Base-by-base conservation (phyloP, 2,888 invertebrate genomes). In the Camptogramma bilineatum region DNA sequence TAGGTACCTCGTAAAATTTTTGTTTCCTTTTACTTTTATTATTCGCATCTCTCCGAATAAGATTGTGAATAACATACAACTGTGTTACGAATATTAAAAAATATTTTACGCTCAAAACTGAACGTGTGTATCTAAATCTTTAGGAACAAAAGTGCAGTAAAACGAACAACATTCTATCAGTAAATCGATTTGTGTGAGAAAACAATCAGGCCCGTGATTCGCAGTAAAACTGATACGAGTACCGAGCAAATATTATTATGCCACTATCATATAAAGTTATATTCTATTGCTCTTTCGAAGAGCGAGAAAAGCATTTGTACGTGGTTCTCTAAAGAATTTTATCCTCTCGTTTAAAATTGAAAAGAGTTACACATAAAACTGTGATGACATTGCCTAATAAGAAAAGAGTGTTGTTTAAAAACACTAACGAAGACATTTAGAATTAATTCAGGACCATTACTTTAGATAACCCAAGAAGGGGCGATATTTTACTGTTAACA, bases 141-240 rank as follows among this genome's bases (percentile, higher is more conserved):
- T 51, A 57, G 52, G 9, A 17, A 47, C 39, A 51, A 8, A 50
- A 21, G 24, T 47, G 46, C 39, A 70, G 69, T 68, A 69, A 70
- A 65, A 73, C 70, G 69, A 72, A 75, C 76, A 73, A 48, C 50
- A 52, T 76, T 75, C 75, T 79, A 83, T 80, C 79, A 80, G 82
- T 84, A 85, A 82, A 85, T 81, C 79, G 81, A 89, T 86, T 81
- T 77, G 78, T 84, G 82, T 84, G 83, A 83, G 82, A 88, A 82
- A 86, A 86, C 84, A 86, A 85, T 85, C 78, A 81, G 75, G 76
- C 76, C 73, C 64, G 59, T 64, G 70, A 66, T 66, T 66, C 59
- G 69, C 70, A 71, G 74, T 73, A 74, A 72, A 72, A 75, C 73
- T 75, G 77, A 66, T 54, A 62, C 62, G 51, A n/a, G 64, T 73